phyloP scores from a whole-genome alignment of 2,888 invertebrate genomes.

The Leptinotarsa juncta region DNA sequence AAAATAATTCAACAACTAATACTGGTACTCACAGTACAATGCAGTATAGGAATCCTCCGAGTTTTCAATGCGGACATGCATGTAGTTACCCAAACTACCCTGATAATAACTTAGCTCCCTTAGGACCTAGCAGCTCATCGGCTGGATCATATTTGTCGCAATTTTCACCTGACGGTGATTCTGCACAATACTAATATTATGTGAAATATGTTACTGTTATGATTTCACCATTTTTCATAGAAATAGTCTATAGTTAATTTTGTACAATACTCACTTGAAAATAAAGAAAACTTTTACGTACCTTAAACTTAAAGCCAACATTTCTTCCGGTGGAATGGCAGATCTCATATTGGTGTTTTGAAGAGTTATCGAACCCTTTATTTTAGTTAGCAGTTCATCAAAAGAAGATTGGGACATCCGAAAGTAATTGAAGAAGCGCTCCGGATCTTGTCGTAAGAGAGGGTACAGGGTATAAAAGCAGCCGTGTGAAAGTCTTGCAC shows the following conservation, averaged over 20 bases:
- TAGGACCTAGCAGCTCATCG: constrained; percentile 27
- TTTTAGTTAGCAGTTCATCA: constrained; percentile 20
- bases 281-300: constrained; percentile 24
- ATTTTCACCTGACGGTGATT: constrained; percentile 20
- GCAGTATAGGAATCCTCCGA: constrained; percentile 18
- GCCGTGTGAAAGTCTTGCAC: constrained; percentile 20
- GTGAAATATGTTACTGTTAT: constrained; percentile 25
- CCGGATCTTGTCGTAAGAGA: constrained; percentile 16
- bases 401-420: constrained; percentile 25
- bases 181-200: constrained; percentile 19
- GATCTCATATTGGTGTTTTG: constrained; percentile 28
- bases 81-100: constrained; percentile 22
- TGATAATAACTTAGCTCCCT: constrained; percentile 22
- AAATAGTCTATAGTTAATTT: constrained; percentile 16
- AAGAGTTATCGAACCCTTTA: constrained; percentile 25
- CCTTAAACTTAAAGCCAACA: constrained; percentile 21
- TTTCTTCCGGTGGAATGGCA: constrained; percentile 21
- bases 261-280: constrained; percentile 24
- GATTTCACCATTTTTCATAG: constrained; percentile 17
- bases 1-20: background rate
- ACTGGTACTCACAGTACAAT: constrained; percentile 13
- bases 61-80: constrained; percentile 24
- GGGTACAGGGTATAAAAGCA: constrained; percentile 24
- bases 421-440: constrained; percentile 24
- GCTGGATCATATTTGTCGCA: constrained; percentile 27